phyloP scores from a whole-genome alignment of 23 tunicate genomes.

The Ciona savignyi region DNA sequence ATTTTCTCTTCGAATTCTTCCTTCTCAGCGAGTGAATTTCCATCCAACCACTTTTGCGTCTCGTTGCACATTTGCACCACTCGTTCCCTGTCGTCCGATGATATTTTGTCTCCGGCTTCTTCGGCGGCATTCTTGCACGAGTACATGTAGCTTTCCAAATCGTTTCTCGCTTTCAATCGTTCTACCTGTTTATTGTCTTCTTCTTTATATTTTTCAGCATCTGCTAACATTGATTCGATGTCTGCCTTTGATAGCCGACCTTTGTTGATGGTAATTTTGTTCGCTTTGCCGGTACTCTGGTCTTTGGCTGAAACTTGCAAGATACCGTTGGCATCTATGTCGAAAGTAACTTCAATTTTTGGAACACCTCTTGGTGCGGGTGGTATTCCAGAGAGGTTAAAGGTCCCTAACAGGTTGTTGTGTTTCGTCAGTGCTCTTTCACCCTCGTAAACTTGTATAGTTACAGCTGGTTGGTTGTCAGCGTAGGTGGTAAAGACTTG shows the following conservation, averaged over 20 bases:
- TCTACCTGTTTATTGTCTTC: slow-evolving; percentile 41
- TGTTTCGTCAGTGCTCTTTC: slow-evolving; percentile 73
- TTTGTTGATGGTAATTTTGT: slow-evolving; percentile 59
- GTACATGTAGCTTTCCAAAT: slow-evolving; percentile 38
- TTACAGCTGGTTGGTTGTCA: slow-evolving; percentile 74
- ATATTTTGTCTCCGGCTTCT: slow-evolving; percentile 15
- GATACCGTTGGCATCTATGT: slow-evolving; percentile 67
- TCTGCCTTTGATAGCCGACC: slow-evolving; percentile 51
- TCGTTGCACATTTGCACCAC: slow-evolving; percentile 19
- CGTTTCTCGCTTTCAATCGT: slow-evolving; percentile 29
- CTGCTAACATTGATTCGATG: slow-evolving; percentile 45
- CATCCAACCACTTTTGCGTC: slow-evolving; percentile 42
- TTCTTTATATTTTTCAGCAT: slow-evolving; percentile 53
- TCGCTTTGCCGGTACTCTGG: slow-evolving; percentile 62
- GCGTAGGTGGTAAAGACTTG: slow-evolving; percentile 54
- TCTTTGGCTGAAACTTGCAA: slow-evolving; percentile 64
- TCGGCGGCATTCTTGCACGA: slow-evolving; percentile 34
- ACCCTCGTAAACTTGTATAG: slow-evolving; percentile 70
- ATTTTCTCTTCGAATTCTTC: slow-evolving; percentile 37
- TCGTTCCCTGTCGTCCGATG: slow-evolving; percentile 22
- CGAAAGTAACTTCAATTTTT: slow-evolving; percentile 53
- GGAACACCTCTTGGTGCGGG: slow-evolving; percentile 76
- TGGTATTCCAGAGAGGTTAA: slow-evolving; percentile 61
- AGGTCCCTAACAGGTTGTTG: slow-evolving; percentile 70
- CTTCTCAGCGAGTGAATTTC: slow-evolving; percentile 34